Evolutionary conservation across 2,888 invertebrate genomes (phyloP), one percentile per base, ranked within the genome.

Genomic region (Drosophila neonasuta): DNA sequence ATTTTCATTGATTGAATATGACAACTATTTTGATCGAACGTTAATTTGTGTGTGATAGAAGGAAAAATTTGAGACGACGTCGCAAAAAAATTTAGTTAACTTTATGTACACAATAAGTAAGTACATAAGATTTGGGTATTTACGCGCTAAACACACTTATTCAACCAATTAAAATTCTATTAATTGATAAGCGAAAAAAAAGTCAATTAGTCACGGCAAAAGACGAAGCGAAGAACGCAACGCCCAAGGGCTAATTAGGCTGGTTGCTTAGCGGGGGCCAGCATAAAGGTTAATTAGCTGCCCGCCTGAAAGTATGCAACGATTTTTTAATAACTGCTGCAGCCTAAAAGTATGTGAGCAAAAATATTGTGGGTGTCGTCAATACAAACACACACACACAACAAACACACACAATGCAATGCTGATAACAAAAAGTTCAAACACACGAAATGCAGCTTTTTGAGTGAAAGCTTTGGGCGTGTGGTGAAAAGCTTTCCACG

Each of bases 11-110:
- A 62, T 68, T 49, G 15, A 63, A 69, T 76, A 67, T 67, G 77
- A 70, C 79, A 72, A 68, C 75, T 81, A 81, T 80, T 86, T 81
- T 78, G 79, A 84, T 73, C 68, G 71, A 65, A 50, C 58, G 79
- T 34, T 81, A 79, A 79, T 79, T 80, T 65, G 62, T 79, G 79
- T 76, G 79, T 66, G 75, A 76, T 77, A 32, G 54, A 13, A 13
- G 49, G 86, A 69, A 77, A 80, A 76, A 68, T 67, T 69, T 67
- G 24, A 7, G 30, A 17, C 30, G 57, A 15, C 15, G 5, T 32
- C 39, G 9, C 30, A 36, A n/a, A 48, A 9, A 24, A 24, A 24
- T 24, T 24, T 5, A 24, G 24, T 24, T 5, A 24, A 24, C 24
- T 24, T 24, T 20, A 13, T 11, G 9, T 8, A 45, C 24, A 17